These are phyloP conservation scores for Zaprionus lineosus DNA, from an alignment of 2,888 invertebrate species.

Conservation along the genomic window DNA sequence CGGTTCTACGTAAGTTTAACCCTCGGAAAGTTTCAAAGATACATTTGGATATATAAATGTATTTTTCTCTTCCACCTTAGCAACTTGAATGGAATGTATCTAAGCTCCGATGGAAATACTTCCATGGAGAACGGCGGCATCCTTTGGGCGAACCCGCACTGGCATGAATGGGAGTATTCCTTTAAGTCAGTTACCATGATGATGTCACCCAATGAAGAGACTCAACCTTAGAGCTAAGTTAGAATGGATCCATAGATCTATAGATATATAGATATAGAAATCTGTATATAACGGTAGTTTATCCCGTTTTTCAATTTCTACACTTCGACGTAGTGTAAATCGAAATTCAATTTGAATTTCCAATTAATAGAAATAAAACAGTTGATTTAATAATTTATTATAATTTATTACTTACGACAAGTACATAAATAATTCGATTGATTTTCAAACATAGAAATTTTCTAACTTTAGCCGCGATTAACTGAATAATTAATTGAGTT, in stretches of 20 bases:
- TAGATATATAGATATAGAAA: too few relatives aligned
- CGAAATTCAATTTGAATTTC: background rate
- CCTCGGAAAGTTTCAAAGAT: background rate
- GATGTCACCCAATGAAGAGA: background rate
- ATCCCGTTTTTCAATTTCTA: too few relatives aligned
- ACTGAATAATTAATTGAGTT: constrained; percentile 34
- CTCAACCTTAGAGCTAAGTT: background rate
- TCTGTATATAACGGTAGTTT: too few relatives aligned
- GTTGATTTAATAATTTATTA: constrained; percentile 59
- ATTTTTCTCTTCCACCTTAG: too few relatives aligned
- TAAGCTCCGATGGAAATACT: too few relatives aligned
- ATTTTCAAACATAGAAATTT: constrained; percentile 42
- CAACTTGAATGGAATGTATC: constrained; percentile 3
- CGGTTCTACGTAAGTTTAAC: constrained; percentile 4
- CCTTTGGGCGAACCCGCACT: background rate
- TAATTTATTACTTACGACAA: constrained; percentile 60
- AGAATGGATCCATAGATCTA: too few relatives aligned
- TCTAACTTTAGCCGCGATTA: constrained; percentile 40
- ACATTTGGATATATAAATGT: background rate
- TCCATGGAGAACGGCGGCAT: background rate
- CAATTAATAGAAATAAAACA: constrained; percentile 5
- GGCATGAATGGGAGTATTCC: constrained; percentile 9
- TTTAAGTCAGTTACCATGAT: constrained; percentile 5
- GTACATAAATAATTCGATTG: constrained; percentile 57
- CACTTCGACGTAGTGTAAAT: too few relatives aligned